Evolutionary conservation across 2,888 invertebrate species (phyloP).

Genomic region (Chouioia cunea): DNA sequence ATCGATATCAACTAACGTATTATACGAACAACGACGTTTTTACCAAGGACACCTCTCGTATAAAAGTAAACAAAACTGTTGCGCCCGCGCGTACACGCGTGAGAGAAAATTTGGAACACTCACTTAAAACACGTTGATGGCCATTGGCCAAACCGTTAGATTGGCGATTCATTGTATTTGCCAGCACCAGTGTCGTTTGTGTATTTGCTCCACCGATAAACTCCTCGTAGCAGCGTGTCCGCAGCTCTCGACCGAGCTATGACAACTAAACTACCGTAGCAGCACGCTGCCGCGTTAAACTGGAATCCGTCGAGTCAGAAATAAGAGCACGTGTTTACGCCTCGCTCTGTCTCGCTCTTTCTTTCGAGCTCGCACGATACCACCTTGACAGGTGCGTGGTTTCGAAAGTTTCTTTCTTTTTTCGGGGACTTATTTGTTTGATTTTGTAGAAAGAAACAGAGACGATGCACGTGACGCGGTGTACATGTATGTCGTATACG

Average conservation of each 20-base stretch:
- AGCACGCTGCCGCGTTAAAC: not conserved
- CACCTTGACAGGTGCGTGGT: too few relatives aligned
- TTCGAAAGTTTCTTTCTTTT: too few relatives aligned
- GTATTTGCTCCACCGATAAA: not conserved
- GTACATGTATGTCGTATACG: too few relatives aligned
- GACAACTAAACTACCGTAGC: not conserved
- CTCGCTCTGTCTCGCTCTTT: too few relatives aligned
- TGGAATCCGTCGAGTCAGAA: constrained; percentile 7
- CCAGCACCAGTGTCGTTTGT: not conserved
- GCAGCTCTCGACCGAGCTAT: constrained; percentile 6
- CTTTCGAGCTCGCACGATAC: too few relatives aligned
- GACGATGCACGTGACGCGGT: too few relatives aligned
- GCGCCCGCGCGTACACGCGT: too few relatives aligned
- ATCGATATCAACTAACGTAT: too few relatives aligned
- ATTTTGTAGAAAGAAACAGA: too few relatives aligned
- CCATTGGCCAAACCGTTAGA: not conserved
- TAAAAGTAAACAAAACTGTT: not conserved
- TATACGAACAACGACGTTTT: too few relatives aligned
- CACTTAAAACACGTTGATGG: not conserved
- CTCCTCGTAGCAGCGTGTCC: not conserved
- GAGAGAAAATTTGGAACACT: not conserved
- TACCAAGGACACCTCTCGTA: not conserved
- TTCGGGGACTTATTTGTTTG: too few relatives aligned
- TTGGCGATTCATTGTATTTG: not conserved
- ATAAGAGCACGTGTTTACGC: not conserved